These are phyloP conservation scores for Clostera curtula DNA, from an alignment of 2,888 invertebrate genomes.

Conservation along the genomic window DNA sequence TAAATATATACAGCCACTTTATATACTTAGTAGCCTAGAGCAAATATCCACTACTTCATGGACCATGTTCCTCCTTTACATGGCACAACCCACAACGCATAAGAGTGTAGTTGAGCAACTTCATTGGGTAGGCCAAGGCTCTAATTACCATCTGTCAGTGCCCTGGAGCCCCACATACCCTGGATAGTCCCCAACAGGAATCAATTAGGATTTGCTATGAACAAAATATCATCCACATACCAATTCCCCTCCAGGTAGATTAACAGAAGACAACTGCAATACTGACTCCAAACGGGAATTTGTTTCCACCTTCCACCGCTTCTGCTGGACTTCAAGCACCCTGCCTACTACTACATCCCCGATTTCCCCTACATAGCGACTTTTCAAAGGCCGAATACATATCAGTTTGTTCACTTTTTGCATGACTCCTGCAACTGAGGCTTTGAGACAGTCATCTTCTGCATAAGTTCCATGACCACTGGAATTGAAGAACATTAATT, in stretches of 20 bases:
- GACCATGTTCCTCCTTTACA: too few species aligned
- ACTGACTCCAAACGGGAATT: slow-evolving; percentile 92
- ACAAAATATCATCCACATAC: slow-evolving; percentile 76
- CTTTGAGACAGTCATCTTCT: slow-evolving; percentile 86
- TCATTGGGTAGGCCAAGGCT: too few species aligned
- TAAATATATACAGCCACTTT: too few species aligned
- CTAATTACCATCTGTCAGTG: too few species aligned
- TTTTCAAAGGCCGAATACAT: slow-evolving; percentile 92
- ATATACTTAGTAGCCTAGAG: too few species aligned
- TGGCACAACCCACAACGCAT: too few species aligned
- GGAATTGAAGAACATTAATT: too few species aligned
- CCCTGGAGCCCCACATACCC: too few species aligned
- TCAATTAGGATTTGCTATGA: too few species aligned
- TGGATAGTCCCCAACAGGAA: too few species aligned
- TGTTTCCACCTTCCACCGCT: slow-evolving; percentile 96
- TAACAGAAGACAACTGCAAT: slow-evolving; percentile 92
- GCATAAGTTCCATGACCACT: slow-evolving; percentile 98
- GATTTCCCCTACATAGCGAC: slow-evolving; percentile 93
- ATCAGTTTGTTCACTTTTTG: slow-evolving; percentile 96
- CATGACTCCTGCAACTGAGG: slow-evolving; percentile 95
- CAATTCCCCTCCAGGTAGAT: slow-evolving; percentile 97
- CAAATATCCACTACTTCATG: too few species aligned
- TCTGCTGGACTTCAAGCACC: slow-evolving; percentile 94
- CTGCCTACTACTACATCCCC: slow-evolving; percentile 98
- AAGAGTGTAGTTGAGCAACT: too few species aligned